Base-by-base conservation (phyloP, 2,113 vertebrate genomes). In the Piprites chloris region DNA sequence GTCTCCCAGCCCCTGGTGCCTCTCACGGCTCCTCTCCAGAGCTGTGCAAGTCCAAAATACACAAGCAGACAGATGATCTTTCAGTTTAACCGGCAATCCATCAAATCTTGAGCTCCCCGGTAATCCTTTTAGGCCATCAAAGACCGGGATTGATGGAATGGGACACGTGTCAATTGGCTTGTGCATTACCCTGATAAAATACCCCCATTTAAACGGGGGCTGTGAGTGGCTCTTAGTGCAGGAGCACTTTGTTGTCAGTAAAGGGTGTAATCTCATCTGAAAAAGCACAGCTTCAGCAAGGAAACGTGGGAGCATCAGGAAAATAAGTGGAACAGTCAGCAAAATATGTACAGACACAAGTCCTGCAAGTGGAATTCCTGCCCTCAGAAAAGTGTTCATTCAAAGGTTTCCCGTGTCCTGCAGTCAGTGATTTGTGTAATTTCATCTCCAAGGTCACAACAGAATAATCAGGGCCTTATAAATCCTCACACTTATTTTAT, bases 301-400 rank as follows among this genome's bases (percentile, higher is more conserved):
- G 61, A 46, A 17, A 49, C 1, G 23, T 16, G 35, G 47, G 37
- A 63, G 37, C 44, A 21, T 4, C 22, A 4, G 58, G 65, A 44
- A 39, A 75, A 32, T 23, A 37, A 55, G 37, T 9, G 32, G 41
- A 23, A 49, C 0, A 33, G 18, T 59, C 78, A 91, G 72, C 52
- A 73, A 74, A 96, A 50, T 12, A 61, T 2, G 0, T 1, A 14
- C 0, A 2, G 62, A 39, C 28, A 20, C 5, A 35, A 3, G 17
- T 14, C 33, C 32, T n/a, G 21, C 50, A 21, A 39, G 39, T 30
- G 9, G 0, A 46, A 46, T 24, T 12, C 42, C 28, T 26, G 32
- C 37, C 5, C 12, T 22, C 44, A 35, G 49, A 35, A 35, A 28
- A 47, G 33, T 22, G 23, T 2, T 6, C 17, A 17, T 41, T 35